Evolutionary conservation across 2,888 invertebrate genomes (phyloP), one percentile per base, ranked within the genome.

Genomic region (Eristalinus sepulchralis): DNA sequence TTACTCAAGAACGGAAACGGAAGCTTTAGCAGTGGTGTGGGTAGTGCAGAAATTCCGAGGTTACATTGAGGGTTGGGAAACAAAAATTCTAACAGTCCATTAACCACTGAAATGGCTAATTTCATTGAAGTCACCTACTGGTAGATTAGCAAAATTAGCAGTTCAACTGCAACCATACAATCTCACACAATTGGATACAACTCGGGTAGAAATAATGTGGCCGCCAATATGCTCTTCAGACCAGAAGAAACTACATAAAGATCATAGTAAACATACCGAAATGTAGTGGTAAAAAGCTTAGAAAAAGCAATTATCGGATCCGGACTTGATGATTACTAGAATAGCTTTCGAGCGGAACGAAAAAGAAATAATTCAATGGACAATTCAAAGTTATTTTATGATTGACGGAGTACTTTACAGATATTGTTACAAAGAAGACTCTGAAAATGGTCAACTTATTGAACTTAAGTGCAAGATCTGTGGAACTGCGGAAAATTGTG

Each of bases 91-190:
- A 36, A 11, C 10, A 2, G 36, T 94, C 79, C 93, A 93, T 71
- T 91, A 92, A 79, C 92, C 93, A 2, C 36, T 0, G 27, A 91
- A 92, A 89, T 94, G 93, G 92, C 82, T 94, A 8, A 81, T 92
- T 80, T 88, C 89, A 0, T 92, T 36, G 6, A 92, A 92, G 77
- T 89, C 92, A n/a, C 91, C 91, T 0, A 89, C 90, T 6, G 92
- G 92, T 5, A 78, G 93, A 57, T 87, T 94, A 0, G 91, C 91
- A 0, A 79, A 93, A 33, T 94, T 93, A 93, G 91, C 92, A 0
- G 63, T 93, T 91, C 84, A 88, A 11, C 80, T 94, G 0, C 91
- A 92, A 82, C 88, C 89, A 2, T 93, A 90, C 80, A 89, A 93
- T 36, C 88, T 93, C 11, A 85, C 11, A 85, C 89, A 0, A 90